Percentiles rank a stretch among this genome's conserved stretches.
Conservation (phyloP, 2,113 vertebrate genomes). For the Microcebus ravelobensis region DNA sequence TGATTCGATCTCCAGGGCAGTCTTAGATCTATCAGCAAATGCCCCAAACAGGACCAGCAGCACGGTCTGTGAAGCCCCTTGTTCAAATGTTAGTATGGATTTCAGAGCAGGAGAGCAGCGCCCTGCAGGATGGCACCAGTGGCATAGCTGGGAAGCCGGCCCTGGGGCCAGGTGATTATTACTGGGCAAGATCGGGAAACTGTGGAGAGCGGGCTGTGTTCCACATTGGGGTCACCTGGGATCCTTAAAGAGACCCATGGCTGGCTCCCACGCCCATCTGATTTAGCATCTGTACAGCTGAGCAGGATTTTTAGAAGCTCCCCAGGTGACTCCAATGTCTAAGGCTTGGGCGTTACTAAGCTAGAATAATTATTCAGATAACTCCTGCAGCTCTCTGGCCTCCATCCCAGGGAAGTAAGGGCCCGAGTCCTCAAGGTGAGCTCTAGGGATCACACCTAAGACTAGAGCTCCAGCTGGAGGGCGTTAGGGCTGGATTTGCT, state of each 20-base stretch:
- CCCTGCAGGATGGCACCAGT: too few relatives aligned
- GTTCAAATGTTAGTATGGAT: neutral
- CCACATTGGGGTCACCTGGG: neutral
- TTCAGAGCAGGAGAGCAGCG: neutral
- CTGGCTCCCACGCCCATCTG: neutral
- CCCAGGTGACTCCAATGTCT: neutral
- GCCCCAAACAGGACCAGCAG: neutral
- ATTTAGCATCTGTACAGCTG: neutral
- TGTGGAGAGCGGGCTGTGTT: neutral
- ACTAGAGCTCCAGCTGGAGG: neutral
- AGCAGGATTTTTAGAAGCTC: neutral
- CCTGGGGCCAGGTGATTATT: neutral
- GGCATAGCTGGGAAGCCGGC: accelerated
- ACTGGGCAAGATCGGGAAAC: neutral
- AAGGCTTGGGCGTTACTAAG: neutral
- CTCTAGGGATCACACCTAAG: neutral
- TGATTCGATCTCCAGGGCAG: accelerated
- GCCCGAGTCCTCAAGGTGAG: neutral
- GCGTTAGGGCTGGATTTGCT: neutral
- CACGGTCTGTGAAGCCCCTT: neutral
- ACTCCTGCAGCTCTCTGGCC: neutral
- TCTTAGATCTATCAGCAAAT: neutral
- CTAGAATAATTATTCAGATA: neutral
- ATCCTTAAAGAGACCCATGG: accelerated
- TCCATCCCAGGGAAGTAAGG: neutral